These are phyloP conservation scores for Cetonia aurata DNA, from an alignment of 2,888 invertebrate species.

Conservation along the genomic window DNA sequence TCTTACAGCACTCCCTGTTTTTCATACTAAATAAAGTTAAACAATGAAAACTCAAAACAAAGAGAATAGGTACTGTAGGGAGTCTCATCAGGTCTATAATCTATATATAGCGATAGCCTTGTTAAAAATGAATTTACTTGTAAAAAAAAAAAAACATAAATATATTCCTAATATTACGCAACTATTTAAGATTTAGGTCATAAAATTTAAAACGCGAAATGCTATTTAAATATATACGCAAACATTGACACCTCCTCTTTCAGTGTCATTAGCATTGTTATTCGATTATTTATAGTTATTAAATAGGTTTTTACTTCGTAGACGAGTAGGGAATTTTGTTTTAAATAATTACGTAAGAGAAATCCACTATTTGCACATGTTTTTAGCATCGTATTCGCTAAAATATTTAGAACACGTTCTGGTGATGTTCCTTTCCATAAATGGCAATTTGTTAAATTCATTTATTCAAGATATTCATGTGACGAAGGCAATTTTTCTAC, in stretches of 20 bases:
- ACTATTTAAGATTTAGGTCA: constrained; percentile 1
- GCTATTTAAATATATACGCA: neutral
- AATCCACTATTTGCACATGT: neutral
- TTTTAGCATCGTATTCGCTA: neutral
- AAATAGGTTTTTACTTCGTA: neutral
- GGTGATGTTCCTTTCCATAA: neutral
- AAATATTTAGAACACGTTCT: neutral
- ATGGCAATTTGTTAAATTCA: too few relatives aligned
- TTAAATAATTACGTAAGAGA: neutral
- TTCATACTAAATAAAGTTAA: too few relatives aligned
- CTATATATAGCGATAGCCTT: too few relatives aligned
- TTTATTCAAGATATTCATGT: too few relatives aligned
- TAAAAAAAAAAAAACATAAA: too few relatives aligned
- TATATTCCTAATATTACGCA: too few relatives aligned
- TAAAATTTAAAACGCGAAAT: neutral
- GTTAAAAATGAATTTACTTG: too few relatives aligned
- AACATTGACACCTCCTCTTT: constrained; percentile 4
- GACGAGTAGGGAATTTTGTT: neutral
- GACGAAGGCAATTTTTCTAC: too few relatives aligned
- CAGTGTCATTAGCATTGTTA: neutral
- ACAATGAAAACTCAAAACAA: too few relatives aligned
- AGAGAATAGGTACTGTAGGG: too few relatives aligned
- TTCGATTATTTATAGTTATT: neutral
- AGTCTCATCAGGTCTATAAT: too few relatives aligned
- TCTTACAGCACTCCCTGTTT: too few relatives aligned